phyloP scores from a whole-genome alignment of 1,140 invertebrate species.

The Agraylea sexmaculata region DNA sequence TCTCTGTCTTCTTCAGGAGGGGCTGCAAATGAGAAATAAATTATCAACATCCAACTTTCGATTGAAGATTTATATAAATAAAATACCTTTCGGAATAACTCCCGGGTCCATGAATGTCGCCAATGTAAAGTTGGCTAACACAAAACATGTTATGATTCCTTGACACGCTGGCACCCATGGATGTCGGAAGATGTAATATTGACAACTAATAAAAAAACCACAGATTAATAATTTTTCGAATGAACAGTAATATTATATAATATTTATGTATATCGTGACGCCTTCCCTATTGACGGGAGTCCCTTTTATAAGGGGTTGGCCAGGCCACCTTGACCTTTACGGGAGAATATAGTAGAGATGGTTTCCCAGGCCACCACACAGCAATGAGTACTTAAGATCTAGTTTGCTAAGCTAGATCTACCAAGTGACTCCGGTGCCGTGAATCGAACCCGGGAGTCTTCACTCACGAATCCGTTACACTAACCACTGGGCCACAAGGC shows the following conservation, averaged over 20 bases:
- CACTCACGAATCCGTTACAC: too few relatives aligned
- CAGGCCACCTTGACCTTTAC: too few relatives aligned
- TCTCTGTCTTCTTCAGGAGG: conserved; percentile 91
- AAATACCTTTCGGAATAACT: conserved; percentile 90
- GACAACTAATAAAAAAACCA: conserved; percentile 58
- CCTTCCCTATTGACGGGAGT: too few relatives aligned
- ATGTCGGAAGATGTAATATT: conserved; percentile 67
- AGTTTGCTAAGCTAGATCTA: too few relatives aligned
- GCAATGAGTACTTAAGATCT: too few relatives aligned
- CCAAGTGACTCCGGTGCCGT: too few relatives aligned
- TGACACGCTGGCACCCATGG: conserved; percentile 87
- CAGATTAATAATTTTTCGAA: conserved; percentile 17
- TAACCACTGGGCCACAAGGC: too few relatives aligned
- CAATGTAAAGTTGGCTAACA: conserved; percentile 94
- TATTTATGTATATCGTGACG: too few relatives aligned
- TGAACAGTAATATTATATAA: background rate
- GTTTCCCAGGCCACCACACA: too few relatives aligned
- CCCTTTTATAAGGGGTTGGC: too few relatives aligned
- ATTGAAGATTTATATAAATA: background rate
- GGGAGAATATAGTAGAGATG: too few relatives aligned
- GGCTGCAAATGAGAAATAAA: conserved; percentile 45
- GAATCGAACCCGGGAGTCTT: too few relatives aligned
- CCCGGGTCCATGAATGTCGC: conserved; percentile 99
- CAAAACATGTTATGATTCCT: conserved; percentile 91
- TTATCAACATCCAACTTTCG: conserved; percentile 55